Base-by-base conservation (phyloP, 92 coral and sea anemone genomes). In the Paramuricea clavata region DNA sequence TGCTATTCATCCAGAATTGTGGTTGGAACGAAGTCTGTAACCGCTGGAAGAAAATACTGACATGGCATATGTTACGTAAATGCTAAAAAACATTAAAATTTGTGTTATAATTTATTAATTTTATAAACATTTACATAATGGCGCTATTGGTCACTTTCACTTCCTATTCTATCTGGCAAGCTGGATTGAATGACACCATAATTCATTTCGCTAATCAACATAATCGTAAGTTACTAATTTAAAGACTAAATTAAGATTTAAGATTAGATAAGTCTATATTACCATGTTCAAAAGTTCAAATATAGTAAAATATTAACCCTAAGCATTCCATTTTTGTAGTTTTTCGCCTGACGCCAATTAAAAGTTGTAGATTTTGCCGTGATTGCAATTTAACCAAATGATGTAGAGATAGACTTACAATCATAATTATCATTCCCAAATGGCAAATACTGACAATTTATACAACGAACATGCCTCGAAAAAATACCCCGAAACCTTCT, bases 351-450 rank as follows among this genome's bases (percentile, higher is more conserved):
- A 35, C 41, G 30, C 36, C 81, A 26, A 44, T 47, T 47, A 75
- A 44, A 75, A 75, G 81, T 49, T 75, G 81, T 42, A 75, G 81
- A 49, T 64, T 25, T 47, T 1, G 17, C 17, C 36, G 78, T 56
- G 8, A 73, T 4, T 42, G 57, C 78, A 73, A 73, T 73, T 56
- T 41, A 73, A 73, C 78, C 78, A 42, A 39, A 73, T 42, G 1
- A 73, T 73, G 78, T 73, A 73, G 78, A 73, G 57, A 73, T 41
- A 73, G 78, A 73, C 78, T 73, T 73, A 73, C 54, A 39, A 73
- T n/a, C 65, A 19, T 73, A 10, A 39, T 10, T 4, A 39, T 39
- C 77, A 71, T 71, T 73, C 57, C 78, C 56, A 39, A 73, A 73
- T 35, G 52, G 28, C 78, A 73, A 42, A 73, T 39, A 73, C 56